Evolutionary conservation across 2,113 vertebrate genomes (phyloP).

Genomic region (Puntigrus tetrazona): DNA sequence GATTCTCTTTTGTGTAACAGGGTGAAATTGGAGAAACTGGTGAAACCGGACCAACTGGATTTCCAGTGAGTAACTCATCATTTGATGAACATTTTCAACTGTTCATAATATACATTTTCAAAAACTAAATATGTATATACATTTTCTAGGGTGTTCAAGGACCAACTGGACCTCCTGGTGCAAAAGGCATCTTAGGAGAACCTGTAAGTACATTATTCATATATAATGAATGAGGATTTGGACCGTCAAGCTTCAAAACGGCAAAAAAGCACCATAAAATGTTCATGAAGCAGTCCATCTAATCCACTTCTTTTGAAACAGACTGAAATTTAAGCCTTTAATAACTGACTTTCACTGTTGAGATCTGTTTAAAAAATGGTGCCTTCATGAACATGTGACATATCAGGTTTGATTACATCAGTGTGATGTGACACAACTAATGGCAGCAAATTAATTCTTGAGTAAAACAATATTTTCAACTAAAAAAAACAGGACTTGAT

Average conservation of each 20-base stretch:
- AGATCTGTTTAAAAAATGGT: not conserved
- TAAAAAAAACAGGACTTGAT: not conserved
- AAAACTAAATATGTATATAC: conserved; percentile 30
- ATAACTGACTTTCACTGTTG: not conserved
- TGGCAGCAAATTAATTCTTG: not conserved
- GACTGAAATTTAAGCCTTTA: not conserved
- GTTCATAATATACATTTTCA: not conserved
- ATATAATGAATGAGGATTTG: not conserved
- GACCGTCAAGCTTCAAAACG: not conserved
- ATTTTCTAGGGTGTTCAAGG: conserved; percentile 87
- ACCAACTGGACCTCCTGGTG: conserved; percentile 85
- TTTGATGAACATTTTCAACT: not conserved
- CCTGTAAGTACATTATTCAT: conserved; percentile 75
- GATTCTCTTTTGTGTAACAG: conserved; percentile 72
- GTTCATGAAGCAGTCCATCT: not conserved
- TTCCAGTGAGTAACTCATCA: conserved; percentile 79
- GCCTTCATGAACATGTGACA: not conserved
- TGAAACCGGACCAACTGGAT: conserved; percentile 81
- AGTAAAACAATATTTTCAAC: not conserved
- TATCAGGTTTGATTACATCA: not conserved
- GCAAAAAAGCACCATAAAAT: not conserved
- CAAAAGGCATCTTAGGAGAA: conserved; percentile 89
- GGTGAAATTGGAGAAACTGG: conserved; percentile 87
- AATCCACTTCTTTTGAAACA: not conserved
- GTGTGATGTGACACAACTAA: not conserved